Base-by-base conservation (phyloP, 2,797 vertebrate genomes). In the Salmo trutta region DNA sequence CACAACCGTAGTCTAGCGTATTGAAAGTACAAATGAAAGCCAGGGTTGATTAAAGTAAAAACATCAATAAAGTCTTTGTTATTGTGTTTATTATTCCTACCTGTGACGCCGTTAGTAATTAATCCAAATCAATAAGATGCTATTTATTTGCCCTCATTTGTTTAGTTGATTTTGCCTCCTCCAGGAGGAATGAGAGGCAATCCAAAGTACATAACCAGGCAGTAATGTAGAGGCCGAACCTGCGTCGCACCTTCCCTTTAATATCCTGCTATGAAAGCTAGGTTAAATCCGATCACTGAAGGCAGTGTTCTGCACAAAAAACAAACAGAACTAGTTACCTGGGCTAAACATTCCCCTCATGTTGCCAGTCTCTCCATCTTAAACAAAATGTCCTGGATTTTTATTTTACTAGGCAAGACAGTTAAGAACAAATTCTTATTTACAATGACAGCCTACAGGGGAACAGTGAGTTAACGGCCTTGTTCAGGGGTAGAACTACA, bases 121-220 rank as follows among this genome's bases (percentile, higher is more conserved):
- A 84, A 91, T 88, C 84, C 84, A 84, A 93, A 91, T 92, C 91
- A 93, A 90, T 89, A 89, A 71, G 75, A 83, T 17, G 79, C 75
- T 73, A 78, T 90, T 66, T 73, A 80, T 72, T 76, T 71, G 70
- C 79, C 83, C 85, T 86, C 78, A 79, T 88, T 85, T 78, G 82
- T 88, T 91, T 84, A 76, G 83, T 89, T 90, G 93, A 84, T 82
- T 83, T 84, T 87, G 84, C 80, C 84, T 73, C 82, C 78, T 84
- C 76, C 52, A 24, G 78, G 70, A 76, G 81, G 81, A 66, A 17
- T 31, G 29, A 2, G 41, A 69, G 62, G 73, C 80, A 74, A 74
- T 89, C 88, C 88, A 91, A 91, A 79, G 80, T 81, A 86, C 82
- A 92, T 86, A 90, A 88, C 85, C 82, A 85, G 80, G 71, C 76